phyloP scores from a whole-genome alignment of 2,797 vertebrate genomes.

The Coilia nasus region DNA sequence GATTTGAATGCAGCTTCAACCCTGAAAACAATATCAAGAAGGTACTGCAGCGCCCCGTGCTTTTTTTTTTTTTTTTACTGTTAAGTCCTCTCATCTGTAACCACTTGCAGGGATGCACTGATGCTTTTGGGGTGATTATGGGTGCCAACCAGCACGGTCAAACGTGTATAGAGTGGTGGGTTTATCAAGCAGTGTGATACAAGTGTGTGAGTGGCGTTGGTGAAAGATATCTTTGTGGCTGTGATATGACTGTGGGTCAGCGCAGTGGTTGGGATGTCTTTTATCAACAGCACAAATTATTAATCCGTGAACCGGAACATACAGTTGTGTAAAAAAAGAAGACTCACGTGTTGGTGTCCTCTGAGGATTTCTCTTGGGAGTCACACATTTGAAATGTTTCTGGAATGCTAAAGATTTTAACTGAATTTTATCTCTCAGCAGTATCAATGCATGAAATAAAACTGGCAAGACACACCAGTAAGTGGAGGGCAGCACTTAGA shows the following conservation, averaged over 20 bases:
- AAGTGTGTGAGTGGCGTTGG: background rate
- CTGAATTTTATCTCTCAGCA: background rate
- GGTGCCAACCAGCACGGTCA: background rate
- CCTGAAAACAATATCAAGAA: conserved; percentile 61
- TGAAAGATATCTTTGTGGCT: background rate
- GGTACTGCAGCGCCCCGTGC: conserved; percentile 39
- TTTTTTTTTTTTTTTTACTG: background rate
- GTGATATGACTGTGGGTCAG: background rate
- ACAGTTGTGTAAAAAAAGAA: background rate
- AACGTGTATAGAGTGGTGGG: background rate
- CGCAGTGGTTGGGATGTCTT: background rate
- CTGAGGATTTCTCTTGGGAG: too few relatives aligned
- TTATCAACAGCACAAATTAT: background rate
- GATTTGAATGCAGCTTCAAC: conserved; percentile 60
- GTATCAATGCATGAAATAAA: background rate
- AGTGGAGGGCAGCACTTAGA: background rate
- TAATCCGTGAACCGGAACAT: background rate
- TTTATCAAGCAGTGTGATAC: background rate
- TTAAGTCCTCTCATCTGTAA: conserved; percentile 10
- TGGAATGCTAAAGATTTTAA: background rate
- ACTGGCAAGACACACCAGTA: background rate
- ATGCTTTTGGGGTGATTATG: background rate
- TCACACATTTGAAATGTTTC: too few relatives aligned
- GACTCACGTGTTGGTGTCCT: too few relatives aligned
- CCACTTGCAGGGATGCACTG: background rate